phyloP scores from a whole-genome alignment of 2,113 vertebrate species.

The Callocephalon fimbriatum region DNA sequence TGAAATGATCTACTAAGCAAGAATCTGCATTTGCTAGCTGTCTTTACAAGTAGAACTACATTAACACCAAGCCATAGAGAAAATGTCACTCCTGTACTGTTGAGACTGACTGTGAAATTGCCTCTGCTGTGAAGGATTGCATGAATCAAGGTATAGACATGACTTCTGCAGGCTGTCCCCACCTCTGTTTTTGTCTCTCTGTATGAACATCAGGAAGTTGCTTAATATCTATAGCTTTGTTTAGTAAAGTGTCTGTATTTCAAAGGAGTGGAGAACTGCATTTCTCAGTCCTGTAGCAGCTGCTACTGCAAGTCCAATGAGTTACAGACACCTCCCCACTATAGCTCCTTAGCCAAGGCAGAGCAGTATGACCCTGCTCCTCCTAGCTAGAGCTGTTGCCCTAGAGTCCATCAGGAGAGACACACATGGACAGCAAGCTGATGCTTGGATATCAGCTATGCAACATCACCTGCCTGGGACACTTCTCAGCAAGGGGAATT shows the following conservation, averaged over 20 bases:
- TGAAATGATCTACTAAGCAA: not conserved
- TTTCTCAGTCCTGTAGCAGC: not conserved
- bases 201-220: not conserved
- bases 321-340: not conserved
- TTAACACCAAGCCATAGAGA: not conserved
- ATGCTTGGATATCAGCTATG: not conserved
- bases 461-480: not conserved
- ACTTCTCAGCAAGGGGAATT: not conserved
- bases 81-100: not conserved
- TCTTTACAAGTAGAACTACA: not conserved
- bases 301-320: not conserved
- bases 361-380: not conserved
- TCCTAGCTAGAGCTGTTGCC: not conserved
- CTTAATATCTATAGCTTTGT: not conserved
- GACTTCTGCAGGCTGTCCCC: not conserved
- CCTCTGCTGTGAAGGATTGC: not conserved
- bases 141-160: not conserved
- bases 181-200: not conserved
- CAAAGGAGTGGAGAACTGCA: not conserved
- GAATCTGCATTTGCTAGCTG: not conserved
- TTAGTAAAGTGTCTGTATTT: accelerated
- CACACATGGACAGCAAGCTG: accelerated
- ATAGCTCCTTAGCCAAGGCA: not conserved
- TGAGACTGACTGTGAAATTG: not conserved
- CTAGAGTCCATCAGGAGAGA: not conserved